Base-by-base conservation (phyloP, 2,797 vertebrate species). In the Hydrophis major region DNA sequence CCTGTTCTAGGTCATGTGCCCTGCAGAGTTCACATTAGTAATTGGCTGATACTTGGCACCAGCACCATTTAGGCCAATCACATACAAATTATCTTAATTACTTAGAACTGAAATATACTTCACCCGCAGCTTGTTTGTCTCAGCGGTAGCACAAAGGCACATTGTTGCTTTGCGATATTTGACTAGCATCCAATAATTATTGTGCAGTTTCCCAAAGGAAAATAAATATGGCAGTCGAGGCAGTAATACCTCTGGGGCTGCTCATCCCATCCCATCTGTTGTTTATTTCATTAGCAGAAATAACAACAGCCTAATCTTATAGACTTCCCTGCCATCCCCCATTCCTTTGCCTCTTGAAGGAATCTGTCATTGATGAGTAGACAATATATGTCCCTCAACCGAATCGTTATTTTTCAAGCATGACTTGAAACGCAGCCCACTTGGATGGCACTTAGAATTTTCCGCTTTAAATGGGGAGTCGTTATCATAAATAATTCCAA, bases 261-360 rank as follows among this genome's bases (percentile, higher is more conserved):
- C 95, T 91, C 95, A 93, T 90, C 93, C 96, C 94, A 95, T 91
- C 56, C 93, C 94, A 94, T 96, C 94, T 96, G 96, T 74, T 96
- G 96, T 95, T 93, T 94, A 97, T 97, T 95, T 97, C 95, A 94
- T 96, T 93, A 95, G 89, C 95, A 94, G 86, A 87, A 91, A 96
- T 96, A 96, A 91, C 94, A 96, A 95, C 94, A 92, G 74, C 92
- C 78, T 90, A 93, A 60, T 90, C 87, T 94, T 90, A 61, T 83
- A 69, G 88, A 74, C 37, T 90, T 95, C 94, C 94, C 95, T 94
- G 66, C 89, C 83, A 94, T 3, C 3, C 7, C 32, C 32, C 32
- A 74, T 2, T 37, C 69, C 74, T 25, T 83, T 47, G 74, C 74
- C 37, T 83, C 74, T 47, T 83, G 42, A 83, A 83, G 61, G 92